Evolutionary conservation across 1,140 invertebrate genomes (phyloP).

Genomic region (Hycleus cichorii): DNA sequence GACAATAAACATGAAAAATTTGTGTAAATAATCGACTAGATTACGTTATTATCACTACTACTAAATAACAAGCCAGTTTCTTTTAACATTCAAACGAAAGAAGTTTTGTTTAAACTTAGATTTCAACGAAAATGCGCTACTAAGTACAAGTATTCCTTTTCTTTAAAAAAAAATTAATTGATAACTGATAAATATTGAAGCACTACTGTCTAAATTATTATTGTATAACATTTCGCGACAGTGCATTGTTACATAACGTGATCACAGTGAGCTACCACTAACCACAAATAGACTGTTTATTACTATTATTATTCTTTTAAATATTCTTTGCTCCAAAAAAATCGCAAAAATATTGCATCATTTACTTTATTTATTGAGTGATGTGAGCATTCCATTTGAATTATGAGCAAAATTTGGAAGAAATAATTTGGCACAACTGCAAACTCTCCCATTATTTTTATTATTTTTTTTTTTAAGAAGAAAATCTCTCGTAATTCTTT

Average conservation of each 20-base stretch:
- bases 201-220: constrained; percentile 15
- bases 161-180: not conserved
- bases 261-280: constrained; percentile 30
- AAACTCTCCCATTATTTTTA: not conserved
- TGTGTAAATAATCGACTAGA: constrained; percentile 22
- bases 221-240: constrained; percentile 18
- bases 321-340: not conserved
- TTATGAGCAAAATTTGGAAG: constrained; percentile 15
- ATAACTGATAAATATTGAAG: not conserved
- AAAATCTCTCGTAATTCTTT: not conserved
- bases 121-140: not conserved
- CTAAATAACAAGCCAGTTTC: constrained; percentile 20
- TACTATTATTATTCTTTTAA: no score
- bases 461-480: no score
- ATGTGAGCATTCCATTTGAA: constrained; percentile 29
- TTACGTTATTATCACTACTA: constrained; percentile 20
- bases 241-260: constrained; percentile 20
- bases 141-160: not conserved
- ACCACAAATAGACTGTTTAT: constrained; percentile 23
- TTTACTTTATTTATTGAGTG: constrained; percentile 17
- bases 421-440: constrained; percentile 32
- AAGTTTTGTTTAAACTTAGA: no score
- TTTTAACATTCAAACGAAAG: not conserved
- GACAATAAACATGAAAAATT: constrained; percentile 18
- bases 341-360: constrained; percentile 18